Conservation (phyloP, 2,888 invertebrate species). For the Cephus rjabovi region DNA sequence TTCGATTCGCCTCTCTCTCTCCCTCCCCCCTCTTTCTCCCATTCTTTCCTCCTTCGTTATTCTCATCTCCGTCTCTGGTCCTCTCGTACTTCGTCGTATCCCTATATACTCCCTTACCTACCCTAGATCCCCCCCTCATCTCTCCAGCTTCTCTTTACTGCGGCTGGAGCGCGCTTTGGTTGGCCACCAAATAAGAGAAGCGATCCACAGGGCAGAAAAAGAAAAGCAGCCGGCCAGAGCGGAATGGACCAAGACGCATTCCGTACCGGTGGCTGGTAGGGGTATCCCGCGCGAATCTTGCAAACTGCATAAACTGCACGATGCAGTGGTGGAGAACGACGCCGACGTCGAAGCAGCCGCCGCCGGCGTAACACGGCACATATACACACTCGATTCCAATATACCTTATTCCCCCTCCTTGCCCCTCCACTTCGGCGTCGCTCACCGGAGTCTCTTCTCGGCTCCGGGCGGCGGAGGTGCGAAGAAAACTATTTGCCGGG, state of each 20-base stretch:
- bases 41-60: slow-evolving; percentile 1
- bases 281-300: slow-evolving; percentile 37
- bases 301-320: slow-evolving; percentile 21
- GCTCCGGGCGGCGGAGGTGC: slow-evolving; percentile 41
- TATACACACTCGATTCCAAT: neutral
- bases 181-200: slow-evolving; percentile 59
- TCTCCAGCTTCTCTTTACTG: slow-evolving; percentile 34
- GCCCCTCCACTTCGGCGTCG: slow-evolving; percentile 3
- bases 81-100: neutral
- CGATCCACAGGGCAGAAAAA: slow-evolving; percentile 36
- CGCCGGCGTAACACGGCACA: neutral
- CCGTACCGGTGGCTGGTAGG: slow-evolving; percentile 30
- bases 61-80: neutral
- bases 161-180: slow-evolving; percentile 31
- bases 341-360: neutral
- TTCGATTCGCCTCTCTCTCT: slow-evolving; percentile 28
- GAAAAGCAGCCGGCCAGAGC: slow-evolving; percentile 22
- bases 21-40: slow-evolving; percentile 7
- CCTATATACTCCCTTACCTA: neutral
- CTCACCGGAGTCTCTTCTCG: slow-evolving; percentile 8
- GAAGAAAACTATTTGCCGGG: slow-evolving; percentile 55
- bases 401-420: neutral
- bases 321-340: slow-evolving; percentile 3
- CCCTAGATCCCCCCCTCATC: slow-evolving; percentile 11
- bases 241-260: slow-evolving; percentile 39